phyloP scores from a whole-genome alignment of 1,140 invertebrate genomes.

The Rhyzopertha dominica region DNA sequence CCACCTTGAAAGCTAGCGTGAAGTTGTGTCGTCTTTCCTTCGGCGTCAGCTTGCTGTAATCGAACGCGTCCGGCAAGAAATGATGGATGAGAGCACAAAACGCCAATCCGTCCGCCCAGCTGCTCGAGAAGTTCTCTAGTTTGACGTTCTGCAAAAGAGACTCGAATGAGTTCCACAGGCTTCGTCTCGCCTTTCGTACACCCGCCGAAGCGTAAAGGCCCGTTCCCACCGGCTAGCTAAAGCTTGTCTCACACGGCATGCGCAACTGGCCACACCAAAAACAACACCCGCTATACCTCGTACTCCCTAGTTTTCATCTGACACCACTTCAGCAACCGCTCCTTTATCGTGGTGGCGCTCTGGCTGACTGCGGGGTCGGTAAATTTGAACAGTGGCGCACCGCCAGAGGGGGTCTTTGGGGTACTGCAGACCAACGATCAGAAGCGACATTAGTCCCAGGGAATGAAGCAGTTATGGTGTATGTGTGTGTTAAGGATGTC shows the following conservation, averaged over 20 bases:
- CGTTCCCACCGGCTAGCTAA: no score
- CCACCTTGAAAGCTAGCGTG: slow-evolving; percentile 91
- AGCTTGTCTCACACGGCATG: no score
- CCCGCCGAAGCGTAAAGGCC: no score
- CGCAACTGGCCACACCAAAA: no score
- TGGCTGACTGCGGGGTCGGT: slow-evolving; percentile 78
- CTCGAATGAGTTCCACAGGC: no score
- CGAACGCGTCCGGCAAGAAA: slow-evolving; percentile 93
- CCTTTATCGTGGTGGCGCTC: slow-evolving; percentile 90
- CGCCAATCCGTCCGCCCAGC: slow-evolving; percentile 93
- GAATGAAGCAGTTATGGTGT: no score
- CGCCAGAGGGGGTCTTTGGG: slow-evolving; percentile 55
- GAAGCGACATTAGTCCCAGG: no score
- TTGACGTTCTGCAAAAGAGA: slow-evolving; percentile 74
- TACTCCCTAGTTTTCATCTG: slow-evolving; percentile 94
- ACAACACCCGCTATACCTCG: slow-evolving; percentile 65
- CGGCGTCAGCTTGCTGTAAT: slow-evolving; percentile 80
- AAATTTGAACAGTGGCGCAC: slow-evolving; percentile 72
- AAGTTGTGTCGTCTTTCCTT: slow-evolving; percentile 91
- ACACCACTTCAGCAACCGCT: slow-evolving; percentile 92
- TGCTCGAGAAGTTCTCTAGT: slow-evolving; percentile 94
- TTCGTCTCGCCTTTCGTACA: no score
- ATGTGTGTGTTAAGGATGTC: no score
- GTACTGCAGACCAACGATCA: slow-evolving; percentile 33
- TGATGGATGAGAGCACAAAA: slow-evolving; percentile 96